Base-by-base conservation (phyloP, 2,113 vertebrate genomes). In the Chamaetylas fuelleborni region DNA sequence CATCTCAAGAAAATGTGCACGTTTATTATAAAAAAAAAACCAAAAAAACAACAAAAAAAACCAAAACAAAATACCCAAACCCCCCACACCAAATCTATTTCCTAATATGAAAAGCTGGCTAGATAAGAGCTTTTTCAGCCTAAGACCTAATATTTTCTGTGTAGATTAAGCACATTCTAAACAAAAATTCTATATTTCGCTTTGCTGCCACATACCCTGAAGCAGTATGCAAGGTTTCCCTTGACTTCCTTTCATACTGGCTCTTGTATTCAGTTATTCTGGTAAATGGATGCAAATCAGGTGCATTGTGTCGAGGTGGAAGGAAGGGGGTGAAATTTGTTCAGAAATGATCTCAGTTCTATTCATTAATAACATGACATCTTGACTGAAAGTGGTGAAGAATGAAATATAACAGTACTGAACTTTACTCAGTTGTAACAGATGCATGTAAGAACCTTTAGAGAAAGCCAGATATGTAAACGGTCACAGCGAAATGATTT, bases 301-400 rank as follows among this genome's bases (percentile, higher is more conserved):
- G 96, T 97, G 97, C 97, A 97, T 98, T 98, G 97, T 97, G 96
- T 92, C 78, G 88, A 87, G 86, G 93, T 95, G 93, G 95, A 95
- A 97, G 85, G 93, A 96, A 97, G 97, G 95, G 96, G 97, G 96
- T 95, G 95, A 97, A 97, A 97, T 97, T 97, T 98, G 96, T 97
- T 96, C 96, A 98, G 97, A 97, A 98, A 97, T 98, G 87, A 98
- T 97, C 97, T 98, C 97, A 96, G 96, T 96, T 93, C 97, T 97
- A 97, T 98, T 98, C 97, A 97, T 97, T 97, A 98, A 97, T 98
- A 97, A 98, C 97, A 98, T 97, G 93, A 96, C 97, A 98, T 96
- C 95, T 97, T 97, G 97, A 96, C 97, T 95, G 93, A 95, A 97
- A 98, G 88, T 96, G 96, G 66, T 73, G 79, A 97, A 95, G 96